Conservation (phyloP, 2,797 vertebrate species). For the Microctenopoma steveboyesi region DNA sequence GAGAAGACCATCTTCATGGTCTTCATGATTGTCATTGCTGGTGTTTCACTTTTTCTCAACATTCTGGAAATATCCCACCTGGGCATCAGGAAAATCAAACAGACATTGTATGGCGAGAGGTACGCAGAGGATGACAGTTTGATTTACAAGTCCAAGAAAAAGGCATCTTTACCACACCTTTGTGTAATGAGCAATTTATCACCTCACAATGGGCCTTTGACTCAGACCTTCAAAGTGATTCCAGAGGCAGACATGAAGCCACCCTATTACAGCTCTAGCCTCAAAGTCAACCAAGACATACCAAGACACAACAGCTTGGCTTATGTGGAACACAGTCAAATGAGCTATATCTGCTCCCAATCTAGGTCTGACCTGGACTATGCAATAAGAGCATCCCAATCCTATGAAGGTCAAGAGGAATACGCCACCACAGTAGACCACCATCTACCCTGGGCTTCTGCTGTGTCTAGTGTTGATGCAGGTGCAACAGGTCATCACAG, state of each 20-base stretch:
- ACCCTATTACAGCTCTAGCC: conserved; percentile 61
- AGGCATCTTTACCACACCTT: conserved; percentile 76
- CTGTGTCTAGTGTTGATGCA: conserved; percentile 35
- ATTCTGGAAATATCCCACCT: conserved; percentile 92
- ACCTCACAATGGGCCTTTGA: conserved; percentile 78
- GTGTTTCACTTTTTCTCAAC: conserved; percentile 92
- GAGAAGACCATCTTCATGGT: conserved; percentile 97
- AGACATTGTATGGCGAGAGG: conserved; percentile 79
- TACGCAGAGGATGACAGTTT: conserved; percentile 75
- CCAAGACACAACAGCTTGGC: conserved; percentile 68
- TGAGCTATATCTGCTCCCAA: conserved; percentile 65
- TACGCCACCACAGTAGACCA: conserved; percentile 40
- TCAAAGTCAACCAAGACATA: conserved; percentile 62
- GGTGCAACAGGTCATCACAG: conserved; percentile 22
- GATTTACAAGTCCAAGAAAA: conserved; percentile 82
- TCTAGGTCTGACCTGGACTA: conserved; percentile 56
- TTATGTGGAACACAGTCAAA: conserved; percentile 52
- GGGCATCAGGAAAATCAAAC: conserved; percentile 89
- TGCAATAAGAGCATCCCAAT: conserved; percentile 49
- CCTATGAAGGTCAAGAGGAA: conserved; percentile 35
- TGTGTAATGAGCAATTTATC: conserved; percentile 78
- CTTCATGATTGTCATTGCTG: conserved; percentile 92
- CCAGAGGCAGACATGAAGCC: conserved; percentile 76
- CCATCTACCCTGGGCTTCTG: conserved; percentile 54
- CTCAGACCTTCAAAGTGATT: conserved; percentile 80